A percentile compares a stretch with the other conserved stretches of the same genome.
phyloP scores from a whole-genome alignment of 2,888 invertebrate species.

The Conomelus anceps region DNA sequence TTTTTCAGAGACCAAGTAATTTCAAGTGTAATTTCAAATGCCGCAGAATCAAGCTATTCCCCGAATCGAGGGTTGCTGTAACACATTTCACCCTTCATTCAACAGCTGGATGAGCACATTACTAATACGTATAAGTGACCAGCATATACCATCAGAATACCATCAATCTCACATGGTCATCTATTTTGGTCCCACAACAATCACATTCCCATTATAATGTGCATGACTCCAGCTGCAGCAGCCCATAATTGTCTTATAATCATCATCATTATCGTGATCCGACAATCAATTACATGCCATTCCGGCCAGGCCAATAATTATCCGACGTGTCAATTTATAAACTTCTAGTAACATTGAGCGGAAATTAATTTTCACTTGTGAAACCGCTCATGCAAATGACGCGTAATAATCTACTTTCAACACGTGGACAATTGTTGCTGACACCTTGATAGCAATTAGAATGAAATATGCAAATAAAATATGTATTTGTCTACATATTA shows the following conservation, averaged over 20 bases:
- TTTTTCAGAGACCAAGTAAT: no score
- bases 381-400: neutral
- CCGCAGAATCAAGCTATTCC: no score
- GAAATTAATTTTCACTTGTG: neutral
- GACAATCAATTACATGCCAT: neutral
- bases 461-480: no score
- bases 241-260: neutral
- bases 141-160: neutral
- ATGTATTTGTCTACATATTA: no score
- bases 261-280: neutral
- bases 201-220: neutral
- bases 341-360: no score
- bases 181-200: neutral
- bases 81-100: neutral
- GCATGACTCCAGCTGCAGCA: neutral
- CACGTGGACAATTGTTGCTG: neutral
- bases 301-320: neutral
- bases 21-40: no score
- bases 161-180: neutral
- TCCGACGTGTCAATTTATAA: neutral
- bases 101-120: neutral
- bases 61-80: no score
- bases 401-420: neutral
- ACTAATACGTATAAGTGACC: neutral
- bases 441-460: no score